Evolutionary conservation across 2,797 vertebrate species (phyloP).

Genomic region (Cichlasoma orientale): DNA sequence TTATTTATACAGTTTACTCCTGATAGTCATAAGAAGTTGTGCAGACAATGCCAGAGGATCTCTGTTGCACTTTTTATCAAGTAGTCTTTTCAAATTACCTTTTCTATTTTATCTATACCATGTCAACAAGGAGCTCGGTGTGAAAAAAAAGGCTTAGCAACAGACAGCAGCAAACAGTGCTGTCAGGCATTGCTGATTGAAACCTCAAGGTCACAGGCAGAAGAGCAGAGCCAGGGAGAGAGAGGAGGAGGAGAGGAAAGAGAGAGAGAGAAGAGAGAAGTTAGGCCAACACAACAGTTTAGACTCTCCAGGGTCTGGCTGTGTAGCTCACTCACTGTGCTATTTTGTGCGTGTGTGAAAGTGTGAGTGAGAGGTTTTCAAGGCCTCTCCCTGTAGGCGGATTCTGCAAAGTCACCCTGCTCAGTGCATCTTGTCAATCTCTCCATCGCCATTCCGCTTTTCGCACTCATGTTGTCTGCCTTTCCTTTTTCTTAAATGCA

Average conservation of each 20-base stretch:
- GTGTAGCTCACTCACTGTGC: slow-evolving; percentile 55
- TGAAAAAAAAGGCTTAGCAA: slow-evolving; percentile 34
- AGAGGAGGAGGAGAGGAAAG: slow-evolving; percentile 19
- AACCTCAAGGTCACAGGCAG: slow-evolving; percentile 79
- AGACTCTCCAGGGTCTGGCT: slow-evolving; percentile 67
- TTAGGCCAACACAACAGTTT: slow-evolving; percentile 41
- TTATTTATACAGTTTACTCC: not conserved
- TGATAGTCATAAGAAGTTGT: not conserved
- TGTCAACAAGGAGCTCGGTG: slow-evolving; percentile 57
- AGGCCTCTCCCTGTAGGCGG: slow-evolving; percentile 64
- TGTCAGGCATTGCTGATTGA: slow-evolving; percentile 78
- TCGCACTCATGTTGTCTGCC: slow-evolving; percentile 21
- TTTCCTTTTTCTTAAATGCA: slow-evolving; percentile 34
- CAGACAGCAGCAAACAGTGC: slow-evolving; percentile 61
- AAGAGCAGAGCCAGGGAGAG: slow-evolving; percentile 37
- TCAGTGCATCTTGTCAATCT: slow-evolving; percentile 58
- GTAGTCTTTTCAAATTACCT: not conserved
- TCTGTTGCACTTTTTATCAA: not conserved
- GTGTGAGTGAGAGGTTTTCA: slow-evolving; percentile 62
- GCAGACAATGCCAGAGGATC: slow-evolving; percentile 2
- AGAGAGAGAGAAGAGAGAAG: slow-evolving; percentile 28
- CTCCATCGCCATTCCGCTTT: slow-evolving; percentile 21
- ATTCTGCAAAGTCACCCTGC: slow-evolving; percentile 71
- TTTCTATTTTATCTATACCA: slow-evolving; percentile 48
- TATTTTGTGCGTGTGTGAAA: slow-evolving; percentile 29